These are phyloP conservation scores for Arion vulgaris DNA, from an alignment of 1,140 invertebrate species.

Conservation along the genomic window DNA sequence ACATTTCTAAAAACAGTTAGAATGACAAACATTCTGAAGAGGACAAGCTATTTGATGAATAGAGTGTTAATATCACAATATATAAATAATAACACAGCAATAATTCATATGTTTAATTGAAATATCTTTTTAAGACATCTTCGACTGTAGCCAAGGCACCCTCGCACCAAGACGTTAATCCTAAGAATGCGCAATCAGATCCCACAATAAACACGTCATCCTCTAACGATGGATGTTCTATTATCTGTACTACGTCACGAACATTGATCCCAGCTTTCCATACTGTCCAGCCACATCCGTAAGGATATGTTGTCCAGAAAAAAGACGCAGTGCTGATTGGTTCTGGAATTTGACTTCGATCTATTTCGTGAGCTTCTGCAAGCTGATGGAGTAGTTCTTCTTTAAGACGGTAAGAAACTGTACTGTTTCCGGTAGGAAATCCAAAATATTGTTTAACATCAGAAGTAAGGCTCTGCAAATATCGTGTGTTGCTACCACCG, in stretches of 20 bases:
- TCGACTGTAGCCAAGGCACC: slow-evolving; percentile 10
- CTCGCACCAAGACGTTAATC: not conserved
- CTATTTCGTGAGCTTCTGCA: not conserved
- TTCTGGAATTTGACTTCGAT: not conserved
- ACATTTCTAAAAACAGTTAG: no score
- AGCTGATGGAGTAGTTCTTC: not conserved
- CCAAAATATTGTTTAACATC: not conserved
- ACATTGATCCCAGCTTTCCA: slow-evolving; percentile 8
- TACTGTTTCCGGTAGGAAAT: not conserved
- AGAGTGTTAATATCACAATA: no score
- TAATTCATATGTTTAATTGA: slow-evolving; percentile 1
- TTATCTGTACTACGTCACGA: not conserved
- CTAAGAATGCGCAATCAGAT: not conserved
- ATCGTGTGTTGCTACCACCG: not conserved
- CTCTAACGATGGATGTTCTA: not conserved
- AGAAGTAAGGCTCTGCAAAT: not conserved
- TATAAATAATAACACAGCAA: no score
- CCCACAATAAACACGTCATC: slow-evolving; percentile 33
- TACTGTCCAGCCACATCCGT: not conserved
- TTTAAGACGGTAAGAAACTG: not conserved
- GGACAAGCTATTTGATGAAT: no score
- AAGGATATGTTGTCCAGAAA: slow-evolving; percentile 11
- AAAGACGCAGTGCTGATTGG: not conserved
- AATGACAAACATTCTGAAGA: no score
- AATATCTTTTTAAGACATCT: not conserved